A percentile compares a stretch with the other conserved stretches of the same genome.
These are phyloP conservation scores for Aix galericulata DNA, from an alignment of 2,113 vertebrate genomes.

Conservation along the genomic window DNA sequence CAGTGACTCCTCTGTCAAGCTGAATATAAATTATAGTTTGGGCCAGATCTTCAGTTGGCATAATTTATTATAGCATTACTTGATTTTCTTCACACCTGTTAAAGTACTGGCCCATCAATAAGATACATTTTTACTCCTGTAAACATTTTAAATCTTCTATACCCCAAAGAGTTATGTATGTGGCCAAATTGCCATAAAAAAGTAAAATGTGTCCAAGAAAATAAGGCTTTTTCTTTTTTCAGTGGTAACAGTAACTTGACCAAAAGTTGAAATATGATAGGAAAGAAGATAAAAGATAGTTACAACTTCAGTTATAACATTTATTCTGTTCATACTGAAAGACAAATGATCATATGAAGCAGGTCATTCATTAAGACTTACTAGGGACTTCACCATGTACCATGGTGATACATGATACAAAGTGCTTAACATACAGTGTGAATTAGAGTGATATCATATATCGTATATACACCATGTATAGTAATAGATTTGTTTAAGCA, in stretches of 20 bases:
- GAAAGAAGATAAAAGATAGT: not conserved
- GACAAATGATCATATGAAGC: not conserved
- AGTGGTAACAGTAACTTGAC: not conserved
- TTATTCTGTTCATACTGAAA: not conserved
- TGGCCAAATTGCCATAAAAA: not conserved
- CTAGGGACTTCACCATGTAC: not conserved
- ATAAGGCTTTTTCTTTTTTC: not conserved
- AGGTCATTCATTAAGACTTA: not conserved
- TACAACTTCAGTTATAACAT: not conserved
- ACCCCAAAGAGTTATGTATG: not conserved
- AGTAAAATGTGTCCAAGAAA: not conserved
- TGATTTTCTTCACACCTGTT: not conserved
- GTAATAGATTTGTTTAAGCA: not conserved
- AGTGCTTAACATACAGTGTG: not conserved
- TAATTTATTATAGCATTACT: not conserved
- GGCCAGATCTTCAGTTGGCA: not conserved
- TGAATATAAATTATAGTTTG: not conserved
- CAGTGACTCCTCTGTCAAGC: not conserved
- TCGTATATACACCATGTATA: not conserved
- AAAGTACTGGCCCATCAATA: not conserved
- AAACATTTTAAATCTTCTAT: not conserved
- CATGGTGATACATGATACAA: not conserved
- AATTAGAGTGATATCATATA: not conserved
- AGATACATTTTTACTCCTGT: not conserved
- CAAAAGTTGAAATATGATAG: not conserved